Base-by-base conservation (phyloP, 1,140 invertebrate genomes). In the Drosophila arizonae region DNA sequence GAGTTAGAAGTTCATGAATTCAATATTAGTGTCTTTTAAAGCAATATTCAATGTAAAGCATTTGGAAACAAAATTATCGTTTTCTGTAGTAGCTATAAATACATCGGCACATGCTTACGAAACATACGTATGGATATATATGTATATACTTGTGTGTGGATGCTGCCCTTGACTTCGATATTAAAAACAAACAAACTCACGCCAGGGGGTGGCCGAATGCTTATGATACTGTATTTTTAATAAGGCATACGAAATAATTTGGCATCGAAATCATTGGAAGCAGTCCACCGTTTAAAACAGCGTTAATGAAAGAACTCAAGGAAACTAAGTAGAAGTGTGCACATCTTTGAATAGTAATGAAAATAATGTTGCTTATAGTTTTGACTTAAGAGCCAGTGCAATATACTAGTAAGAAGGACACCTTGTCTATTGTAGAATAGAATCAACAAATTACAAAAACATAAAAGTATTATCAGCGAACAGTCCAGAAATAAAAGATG, bases 141-240 rank as follows among this genome's bases (percentile, higher is more conserved):
- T 24, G 21, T 24, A 33, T 33, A 33, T 9, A 33, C 33, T 33
- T 33, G 8, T 9, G 33, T 33, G 33, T 9, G 33, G 6, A 33
- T 33, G 76, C 48, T 75, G 81, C 81, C 81, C 81, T 85, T 85
- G 81, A 86, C 71, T 82, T 48, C 55, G 43, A 60, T 60, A 43
- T 63, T 67, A 24, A 55, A 58, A 54, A 54, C 30, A 58, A 54
- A 54, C 30, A 62, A 69, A 39, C 48, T 54, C 13, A 45, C 30
- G 39, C 51, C 24, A 26, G 6, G 39, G 33, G 39, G 55, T 51
- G 30, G 24, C n/a, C 30, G 45, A 9, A 30, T 11, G n/a, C 15
- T 17, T 30, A 39, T n/a, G 17, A 39, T 24, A 24, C 21, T 8
- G 39, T 8, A 28, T 48, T 54, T 54, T 13, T 36, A 64, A 46